phyloP scores from a whole-genome alignment of 2,888 invertebrate species.

The Erynnis tages region DNA sequence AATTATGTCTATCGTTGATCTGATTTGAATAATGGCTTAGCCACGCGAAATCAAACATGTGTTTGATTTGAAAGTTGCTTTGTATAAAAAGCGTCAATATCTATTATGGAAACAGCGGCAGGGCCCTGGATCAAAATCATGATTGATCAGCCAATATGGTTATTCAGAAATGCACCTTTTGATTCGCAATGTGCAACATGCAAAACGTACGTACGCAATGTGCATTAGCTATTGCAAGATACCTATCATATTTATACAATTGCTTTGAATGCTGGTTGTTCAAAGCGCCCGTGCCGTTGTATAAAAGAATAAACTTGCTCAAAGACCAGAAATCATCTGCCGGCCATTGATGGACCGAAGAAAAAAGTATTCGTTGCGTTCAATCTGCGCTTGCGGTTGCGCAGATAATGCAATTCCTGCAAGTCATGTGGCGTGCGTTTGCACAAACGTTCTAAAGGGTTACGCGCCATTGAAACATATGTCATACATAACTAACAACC shows the following conservation, averaged over 20 bases:
- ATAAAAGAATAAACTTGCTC: constrained; percentile 10
- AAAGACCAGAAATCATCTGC: constrained; percentile 46
- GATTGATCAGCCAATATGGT: constrained; percentile 34
- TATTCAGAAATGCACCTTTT: constrained; percentile 37
- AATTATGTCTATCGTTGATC: constrained; percentile 3
- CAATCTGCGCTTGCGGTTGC: constrained; percentile 66
- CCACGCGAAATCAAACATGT: constrained; percentile 15
- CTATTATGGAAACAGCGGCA: constrained; percentile 5
- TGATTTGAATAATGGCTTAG: constrained; percentile 18
- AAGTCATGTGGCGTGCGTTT: constrained; percentile 60
- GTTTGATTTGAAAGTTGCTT: constrained; percentile 27
- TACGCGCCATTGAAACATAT: constrained; percentile 34
- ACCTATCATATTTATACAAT: constrained; percentile 30
- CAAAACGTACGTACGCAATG: constrained; percentile 51
- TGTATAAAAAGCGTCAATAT: constrained; percentile 18
- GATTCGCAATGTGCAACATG: constrained; percentile 34
- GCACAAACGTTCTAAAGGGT: constrained; percentile 55
- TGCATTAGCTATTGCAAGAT: constrained; percentile 56
- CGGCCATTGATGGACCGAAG: constrained; percentile 25
- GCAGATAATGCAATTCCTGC: constrained; percentile 48
- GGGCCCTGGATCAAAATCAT: constrained; percentile 28
- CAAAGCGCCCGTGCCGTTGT: background rate
- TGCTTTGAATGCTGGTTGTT: constrained; percentile 5
- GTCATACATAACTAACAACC: constrained; percentile 28
- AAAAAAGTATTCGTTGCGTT: constrained; percentile 43